A percentile compares a stretch with the other conserved stretches of the same genome.
Conservation (phyloP, 2,113 vertebrate genomes). For the Pseudonaja textilis region DNA sequence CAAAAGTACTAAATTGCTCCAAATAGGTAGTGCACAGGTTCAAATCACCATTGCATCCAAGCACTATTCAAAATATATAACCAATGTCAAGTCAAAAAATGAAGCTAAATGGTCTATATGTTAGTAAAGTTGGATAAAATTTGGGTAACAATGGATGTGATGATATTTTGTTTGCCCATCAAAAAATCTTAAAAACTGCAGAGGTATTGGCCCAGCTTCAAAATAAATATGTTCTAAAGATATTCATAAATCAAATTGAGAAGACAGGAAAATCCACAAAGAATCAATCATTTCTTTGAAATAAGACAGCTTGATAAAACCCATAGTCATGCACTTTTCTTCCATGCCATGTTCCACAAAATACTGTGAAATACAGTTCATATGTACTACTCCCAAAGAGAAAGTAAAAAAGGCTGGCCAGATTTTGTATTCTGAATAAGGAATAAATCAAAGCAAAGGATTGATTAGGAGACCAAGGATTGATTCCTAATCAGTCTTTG, state of each 20-base stretch:
- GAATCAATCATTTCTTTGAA: constrained; percentile 20
- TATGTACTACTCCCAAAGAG: constrained; percentile 46
- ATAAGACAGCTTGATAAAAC: constrained; percentile 45
- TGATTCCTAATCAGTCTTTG: no score
- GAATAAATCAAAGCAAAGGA: not conserved
- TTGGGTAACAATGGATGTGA: constrained; percentile 24
- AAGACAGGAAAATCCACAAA: not conserved
- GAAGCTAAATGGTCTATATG: not conserved
- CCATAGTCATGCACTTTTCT: constrained; percentile 26
- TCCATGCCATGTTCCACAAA: constrained; percentile 21
- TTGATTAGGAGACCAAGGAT: not conserved
- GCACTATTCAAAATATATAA: not conserved
- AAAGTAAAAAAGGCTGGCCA: not conserved
- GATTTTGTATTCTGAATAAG: not conserved
- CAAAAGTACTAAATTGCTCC: not conserved
- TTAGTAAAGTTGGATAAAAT: constrained; percentile 27
- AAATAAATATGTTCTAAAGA: constrained; percentile 39
- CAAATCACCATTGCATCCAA: not conserved
- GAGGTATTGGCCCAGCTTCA: constrained; percentile 28
- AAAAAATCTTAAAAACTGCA: not conserved
- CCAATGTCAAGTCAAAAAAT: not conserved
- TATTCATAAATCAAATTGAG: constrained; percentile 5
- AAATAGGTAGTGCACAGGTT: accelerated
- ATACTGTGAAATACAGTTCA: constrained; percentile 24
- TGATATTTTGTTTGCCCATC: constrained; percentile 29